These are phyloP conservation scores for Bungarus multicinctus DNA, from an alignment of 2,113 vertebrate species.

Conservation along the genomic window DNA sequence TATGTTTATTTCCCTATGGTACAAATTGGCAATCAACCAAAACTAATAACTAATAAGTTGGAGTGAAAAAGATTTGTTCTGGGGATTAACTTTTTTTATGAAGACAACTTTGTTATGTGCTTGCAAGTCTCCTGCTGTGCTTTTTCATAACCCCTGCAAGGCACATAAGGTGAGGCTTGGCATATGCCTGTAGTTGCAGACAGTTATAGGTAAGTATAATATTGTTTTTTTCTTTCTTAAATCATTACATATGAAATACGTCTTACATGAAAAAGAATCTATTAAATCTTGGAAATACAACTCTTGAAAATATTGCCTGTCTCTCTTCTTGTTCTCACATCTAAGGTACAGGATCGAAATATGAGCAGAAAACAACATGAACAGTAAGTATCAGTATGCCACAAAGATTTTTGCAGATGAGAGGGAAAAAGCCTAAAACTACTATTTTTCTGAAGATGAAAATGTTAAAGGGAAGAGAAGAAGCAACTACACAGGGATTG, in stretches of 20 bases:
- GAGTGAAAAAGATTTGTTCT: neutral
- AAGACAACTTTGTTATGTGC: neutral
- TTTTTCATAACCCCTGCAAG: neutral
- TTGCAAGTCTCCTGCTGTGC: neutral
- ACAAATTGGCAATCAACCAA: neutral
- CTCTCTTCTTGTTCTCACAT: neutral
- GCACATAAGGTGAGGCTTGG: neutral
- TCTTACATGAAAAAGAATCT: neutral
- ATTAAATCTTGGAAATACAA: neutral
- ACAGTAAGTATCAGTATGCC: neutral
- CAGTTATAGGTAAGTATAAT: neutral
- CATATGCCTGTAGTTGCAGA: neutral
- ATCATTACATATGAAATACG: neutral
- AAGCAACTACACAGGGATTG: neutral
- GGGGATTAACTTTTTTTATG: neutral
- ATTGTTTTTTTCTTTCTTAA: neutral
- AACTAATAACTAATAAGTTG: neutral
- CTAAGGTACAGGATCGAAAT: neutral
- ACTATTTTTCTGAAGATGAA: neutral
- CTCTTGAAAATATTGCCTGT: neutral
- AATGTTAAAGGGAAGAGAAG: neutral
- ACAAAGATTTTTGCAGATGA: neutral
- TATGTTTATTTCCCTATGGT: neutral
- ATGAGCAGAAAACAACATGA: neutral
- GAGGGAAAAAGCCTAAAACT: neutral